Conservation (phyloP, 37 sponge, comb jelly and placozoan species). For the Beroe ovata region DNA sequence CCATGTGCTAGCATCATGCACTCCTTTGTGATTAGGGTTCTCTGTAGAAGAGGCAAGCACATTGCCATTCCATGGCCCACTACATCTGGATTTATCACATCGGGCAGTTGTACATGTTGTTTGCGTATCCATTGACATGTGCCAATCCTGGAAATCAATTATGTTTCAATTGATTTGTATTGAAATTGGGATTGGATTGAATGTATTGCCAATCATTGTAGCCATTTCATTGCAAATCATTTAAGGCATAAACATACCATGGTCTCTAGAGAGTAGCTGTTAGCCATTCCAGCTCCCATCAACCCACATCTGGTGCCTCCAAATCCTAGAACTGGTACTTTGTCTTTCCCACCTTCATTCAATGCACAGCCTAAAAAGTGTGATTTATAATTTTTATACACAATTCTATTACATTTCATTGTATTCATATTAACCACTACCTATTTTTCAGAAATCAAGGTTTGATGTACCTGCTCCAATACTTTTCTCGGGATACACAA, state of each 20-base stretch:
- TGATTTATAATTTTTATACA: no score
- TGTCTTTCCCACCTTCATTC: neutral
- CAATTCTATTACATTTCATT: no score
- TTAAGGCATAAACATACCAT: neutral
- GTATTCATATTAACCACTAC: no score
- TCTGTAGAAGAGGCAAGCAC: slow-evolving; percentile 29
- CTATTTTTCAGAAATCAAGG: no score
- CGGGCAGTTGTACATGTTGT: neutral
- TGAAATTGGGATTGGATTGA: neutral
- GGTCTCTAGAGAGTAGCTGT: neutral
- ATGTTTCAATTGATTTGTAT: neutral
- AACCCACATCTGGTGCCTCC: slow-evolving; percentile 55
- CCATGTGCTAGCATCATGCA: slow-evolving; percentile 16
- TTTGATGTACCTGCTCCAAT: neutral
- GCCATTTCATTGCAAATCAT: neutral
- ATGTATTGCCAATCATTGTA: neutral
- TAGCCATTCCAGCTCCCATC: slow-evolving; percentile 56
- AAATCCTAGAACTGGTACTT: slow-evolving; percentile 14
- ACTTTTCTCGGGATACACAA: neutral
- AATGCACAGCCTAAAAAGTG: neutral
- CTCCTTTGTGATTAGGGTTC: neutral
- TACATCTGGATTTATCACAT: slow-evolving; percentile 24
- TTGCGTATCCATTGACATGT: slow-evolving; percentile 14
- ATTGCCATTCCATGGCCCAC: slow-evolving; percentile 29
- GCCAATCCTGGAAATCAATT: slow-evolving; percentile 29